phyloP scores from a whole-genome alignment of 2,888 invertebrate species.

The Pristionchus arcanus region DNA sequence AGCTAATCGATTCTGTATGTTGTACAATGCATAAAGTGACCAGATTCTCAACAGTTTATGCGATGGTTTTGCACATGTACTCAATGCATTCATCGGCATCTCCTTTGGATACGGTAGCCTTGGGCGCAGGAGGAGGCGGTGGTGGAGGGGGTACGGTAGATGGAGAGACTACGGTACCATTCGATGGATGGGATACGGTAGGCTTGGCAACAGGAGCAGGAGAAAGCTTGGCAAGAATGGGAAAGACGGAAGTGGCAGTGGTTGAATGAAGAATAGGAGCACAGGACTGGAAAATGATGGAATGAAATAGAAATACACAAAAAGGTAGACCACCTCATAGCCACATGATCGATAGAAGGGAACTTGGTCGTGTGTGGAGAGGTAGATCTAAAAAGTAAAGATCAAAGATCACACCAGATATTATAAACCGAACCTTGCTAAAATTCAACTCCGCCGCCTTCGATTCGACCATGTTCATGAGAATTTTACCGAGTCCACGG shows the following conservation, averaged over 20 bases:
- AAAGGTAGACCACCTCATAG: conserved; percentile 65
- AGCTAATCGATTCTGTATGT: not conserved
- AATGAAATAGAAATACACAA: not conserved
- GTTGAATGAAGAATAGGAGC: conserved; percentile 67
- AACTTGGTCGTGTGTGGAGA: conserved; percentile 81
- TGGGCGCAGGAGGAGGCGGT: conserved; percentile 36
- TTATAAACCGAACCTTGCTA: conserved; percentile 61
- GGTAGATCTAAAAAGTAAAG: conserved; percentile 70
- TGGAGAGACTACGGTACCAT: conserved; percentile 21
- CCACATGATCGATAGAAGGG: conserved; percentile 80
- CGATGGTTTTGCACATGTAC: conserved; percentile 50
- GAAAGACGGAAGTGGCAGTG: conserved; percentile 67
- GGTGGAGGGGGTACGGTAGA: conserved; percentile 36
- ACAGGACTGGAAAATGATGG: conserved; percentile 56
- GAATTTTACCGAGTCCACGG: conserved; percentile 79
- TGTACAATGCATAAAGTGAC: conserved; percentile 22
- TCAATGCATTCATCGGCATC: not conserved
- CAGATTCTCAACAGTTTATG: conserved; percentile 13
- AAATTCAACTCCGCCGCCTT: conserved; percentile 63
- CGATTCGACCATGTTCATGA: conserved; percentile 80
- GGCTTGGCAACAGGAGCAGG: not conserved
- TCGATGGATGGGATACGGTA: conserved; percentile 39
- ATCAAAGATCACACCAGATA: not conserved
- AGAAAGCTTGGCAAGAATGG: conserved; percentile 56
- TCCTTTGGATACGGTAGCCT: not conserved